These are phyloP conservation scores for Datnioides undecimradiatus DNA, from an alignment of 2,113 vertebrate genomes.

Conservation along the genomic window DNA sequence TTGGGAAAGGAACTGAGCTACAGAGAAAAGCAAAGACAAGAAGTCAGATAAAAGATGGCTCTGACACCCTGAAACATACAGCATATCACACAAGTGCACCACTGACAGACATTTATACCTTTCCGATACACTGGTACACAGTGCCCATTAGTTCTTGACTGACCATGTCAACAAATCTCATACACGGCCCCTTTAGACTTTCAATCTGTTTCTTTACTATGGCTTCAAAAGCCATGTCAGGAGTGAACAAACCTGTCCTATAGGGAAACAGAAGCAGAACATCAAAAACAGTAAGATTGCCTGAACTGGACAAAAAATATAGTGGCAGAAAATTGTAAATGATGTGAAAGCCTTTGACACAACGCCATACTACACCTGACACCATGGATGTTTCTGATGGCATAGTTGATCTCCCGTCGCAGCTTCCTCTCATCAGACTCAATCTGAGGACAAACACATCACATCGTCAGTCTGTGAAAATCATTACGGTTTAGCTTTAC, in stretches of 20 bases:
- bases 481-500: background rate
- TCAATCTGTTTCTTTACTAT: constrained; percentile 96
- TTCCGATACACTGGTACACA: constrained; percentile 90
- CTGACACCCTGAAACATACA: background rate
- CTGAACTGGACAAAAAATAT: background rate
- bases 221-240: constrained; percentile 95
- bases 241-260: constrained; percentile 96
- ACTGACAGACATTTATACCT: constrained; percentile 82
- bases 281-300: background rate
- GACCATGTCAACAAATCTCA: constrained; percentile 93
- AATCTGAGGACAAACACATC: constrained; percentile 82
- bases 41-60: background rate
- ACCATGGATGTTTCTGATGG: constrained; percentile 94
- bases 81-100: constrained; percentile 15
- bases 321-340: background rate
- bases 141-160: constrained; percentile 92
- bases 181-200: constrained; percentile 91
- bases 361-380: constrained; percentile 84
- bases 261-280: background rate
- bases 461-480: background rate
- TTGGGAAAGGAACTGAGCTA: constrained; percentile 92
- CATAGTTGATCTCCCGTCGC: constrained; percentile 92
- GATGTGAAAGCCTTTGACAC: background rate
- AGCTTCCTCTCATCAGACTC: constrained; percentile 92
- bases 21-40: constrained; percentile 28